Evolutionary conservation across 2,888 invertebrate species (phyloP).

Genomic region (Micropterix aruncella): DNA sequence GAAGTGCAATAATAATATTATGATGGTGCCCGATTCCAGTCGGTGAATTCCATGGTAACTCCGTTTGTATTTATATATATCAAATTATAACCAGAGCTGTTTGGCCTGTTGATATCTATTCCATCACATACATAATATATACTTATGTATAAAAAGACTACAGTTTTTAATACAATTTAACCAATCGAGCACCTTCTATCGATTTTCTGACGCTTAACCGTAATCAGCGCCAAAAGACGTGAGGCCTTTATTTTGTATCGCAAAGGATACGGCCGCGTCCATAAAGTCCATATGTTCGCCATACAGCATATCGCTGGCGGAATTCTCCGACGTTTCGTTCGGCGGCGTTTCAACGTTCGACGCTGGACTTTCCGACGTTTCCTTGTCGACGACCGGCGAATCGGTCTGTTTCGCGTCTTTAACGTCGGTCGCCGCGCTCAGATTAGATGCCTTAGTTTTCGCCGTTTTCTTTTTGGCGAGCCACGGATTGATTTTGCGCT

Average conservation of each 20-base stretch:
- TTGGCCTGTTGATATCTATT: no score
- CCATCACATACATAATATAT: no score
- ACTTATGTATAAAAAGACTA: no score
- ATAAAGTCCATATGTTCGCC: constrained; percentile 41
- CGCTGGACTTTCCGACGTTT: constrained; percentile 10
- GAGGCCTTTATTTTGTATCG: constrained; percentile 59
- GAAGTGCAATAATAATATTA: no score
- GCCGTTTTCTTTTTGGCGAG: background rate
- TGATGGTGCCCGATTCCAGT: no score
- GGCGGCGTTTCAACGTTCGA: background rate
- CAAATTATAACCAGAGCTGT: no score
- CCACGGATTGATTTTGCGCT: background rate
- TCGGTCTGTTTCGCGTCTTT: constrained; percentile 6
- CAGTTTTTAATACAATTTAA: no score
- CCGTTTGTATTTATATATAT: no score
- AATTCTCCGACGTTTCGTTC: constrained; percentile 1
- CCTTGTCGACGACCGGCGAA: constrained; percentile 5
- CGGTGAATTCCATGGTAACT: no score
- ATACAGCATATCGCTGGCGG: constrained; percentile 9
- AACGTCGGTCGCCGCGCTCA: constrained; percentile 4
- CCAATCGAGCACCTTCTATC: no score
- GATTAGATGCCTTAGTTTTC: background rate
- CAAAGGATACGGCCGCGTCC: constrained; percentile 59
- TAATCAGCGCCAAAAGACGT: constrained; percentile 35
- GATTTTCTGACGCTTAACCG: no score